Evolutionary conservation across 2,797 vertebrate species (phyloP).

Genomic region (Monodelphis domestica): DNA sequence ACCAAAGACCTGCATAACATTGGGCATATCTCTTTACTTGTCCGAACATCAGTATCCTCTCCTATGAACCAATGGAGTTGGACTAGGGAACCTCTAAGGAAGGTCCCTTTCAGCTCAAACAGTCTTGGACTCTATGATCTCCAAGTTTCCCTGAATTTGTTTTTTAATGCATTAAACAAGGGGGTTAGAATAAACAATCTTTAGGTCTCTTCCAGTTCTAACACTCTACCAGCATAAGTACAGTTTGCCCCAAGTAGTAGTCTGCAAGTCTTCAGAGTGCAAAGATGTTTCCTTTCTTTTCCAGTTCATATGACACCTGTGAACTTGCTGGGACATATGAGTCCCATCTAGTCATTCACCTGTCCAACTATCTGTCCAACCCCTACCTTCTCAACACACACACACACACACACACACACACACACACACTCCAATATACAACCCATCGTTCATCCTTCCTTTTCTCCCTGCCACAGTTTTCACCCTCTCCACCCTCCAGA

Average conservation of each 20-base stretch:
- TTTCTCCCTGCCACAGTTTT: neutral
- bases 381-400: neutral
- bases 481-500: neutral
- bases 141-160: neutral
- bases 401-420: neutral
- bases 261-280: neutral
- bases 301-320: neutral
- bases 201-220: slow-evolving; percentile 10
- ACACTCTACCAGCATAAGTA: neutral
- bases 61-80: neutral
- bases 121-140: neutral
- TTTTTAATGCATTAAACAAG: neutral
- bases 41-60: neutral
- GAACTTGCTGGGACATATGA: neutral
- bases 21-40: slow-evolving; percentile 9
- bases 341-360: neutral
- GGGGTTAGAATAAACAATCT: neutral
- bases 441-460: neutral
- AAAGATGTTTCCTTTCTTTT: neutral
- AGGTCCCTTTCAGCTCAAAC: slow-evolving; percentile 1
- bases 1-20: neutral
- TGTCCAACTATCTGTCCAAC: neutral
- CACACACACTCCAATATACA: no score
- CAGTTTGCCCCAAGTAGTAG: neutral
- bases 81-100: neutral